Conservation (phyloP, 2,888 invertebrate species). For the Homarus gammarus region DNA sequence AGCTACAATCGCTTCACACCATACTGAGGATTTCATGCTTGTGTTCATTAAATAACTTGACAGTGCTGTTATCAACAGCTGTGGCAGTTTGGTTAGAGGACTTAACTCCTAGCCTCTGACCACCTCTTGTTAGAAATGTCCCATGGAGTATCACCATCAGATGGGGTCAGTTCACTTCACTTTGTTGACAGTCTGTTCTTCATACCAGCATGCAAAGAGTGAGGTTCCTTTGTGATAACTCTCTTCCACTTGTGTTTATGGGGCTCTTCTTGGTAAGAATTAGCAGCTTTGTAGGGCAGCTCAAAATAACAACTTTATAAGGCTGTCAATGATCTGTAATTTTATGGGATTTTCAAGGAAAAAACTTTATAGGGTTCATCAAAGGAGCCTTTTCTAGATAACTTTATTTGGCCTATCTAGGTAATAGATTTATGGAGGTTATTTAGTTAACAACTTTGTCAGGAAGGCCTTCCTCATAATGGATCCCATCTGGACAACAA, state of each 20-base stretch:
- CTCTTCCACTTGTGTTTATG: constrained; percentile 36
- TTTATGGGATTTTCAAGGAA: too few species aligned
- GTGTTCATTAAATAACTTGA: constrained; percentile 73
- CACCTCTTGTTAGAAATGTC: constrained; percentile 66
- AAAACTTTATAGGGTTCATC: too few species aligned
- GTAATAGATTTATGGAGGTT: too few species aligned
- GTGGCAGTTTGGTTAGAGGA: constrained; percentile 63
- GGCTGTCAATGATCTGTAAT: too few species aligned
- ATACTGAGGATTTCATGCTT: constrained; percentile 83
- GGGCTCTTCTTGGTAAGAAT: constrained; percentile 37
- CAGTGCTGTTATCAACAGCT: constrained; percentile 74
- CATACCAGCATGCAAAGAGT: constrained; percentile 27
- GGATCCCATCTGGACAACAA: too few species aligned
- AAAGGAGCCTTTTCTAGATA: too few species aligned
- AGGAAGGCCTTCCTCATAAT: too few species aligned
- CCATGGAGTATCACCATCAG: constrained; percentile 51
- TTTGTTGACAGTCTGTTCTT: constrained; percentile 42
- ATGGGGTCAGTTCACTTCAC: too few species aligned
- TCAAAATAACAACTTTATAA: too few species aligned
- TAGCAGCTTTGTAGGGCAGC: too few species aligned
- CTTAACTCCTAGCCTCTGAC: constrained; percentile 65
- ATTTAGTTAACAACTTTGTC: too few species aligned
- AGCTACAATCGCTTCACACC: constrained; percentile 97
- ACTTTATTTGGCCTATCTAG: too few species aligned
- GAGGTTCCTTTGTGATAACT: constrained; percentile 40